Conservation (phyloP, 1,140 invertebrate genomes). For the Papilio aristodemus region DNA sequence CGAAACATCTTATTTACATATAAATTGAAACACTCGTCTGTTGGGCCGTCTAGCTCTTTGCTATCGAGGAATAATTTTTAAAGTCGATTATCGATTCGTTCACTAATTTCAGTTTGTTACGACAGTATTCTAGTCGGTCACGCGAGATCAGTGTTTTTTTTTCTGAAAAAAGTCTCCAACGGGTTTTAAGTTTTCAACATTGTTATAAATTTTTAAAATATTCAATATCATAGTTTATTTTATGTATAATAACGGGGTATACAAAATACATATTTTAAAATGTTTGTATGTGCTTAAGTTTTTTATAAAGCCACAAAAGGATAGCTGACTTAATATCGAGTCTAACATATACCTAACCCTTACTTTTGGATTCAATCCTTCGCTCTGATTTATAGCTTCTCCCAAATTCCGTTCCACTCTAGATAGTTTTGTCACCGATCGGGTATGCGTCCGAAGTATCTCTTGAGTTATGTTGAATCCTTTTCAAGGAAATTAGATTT, state of each 20-base stretch:
- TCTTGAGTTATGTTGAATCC: conserved; percentile 24
- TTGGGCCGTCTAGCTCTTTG: background rate
- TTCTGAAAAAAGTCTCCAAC: too few relatives aligned
- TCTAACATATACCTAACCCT: conserved; percentile 15
- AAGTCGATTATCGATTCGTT: conserved; percentile 5
- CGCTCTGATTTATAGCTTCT: conserved; percentile 25
- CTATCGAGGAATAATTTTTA: conserved; percentile 14
- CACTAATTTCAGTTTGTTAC: background rate
- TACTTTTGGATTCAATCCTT: conserved; percentile 29
- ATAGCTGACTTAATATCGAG: background rate
- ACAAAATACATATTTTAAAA: too few relatives aligned
- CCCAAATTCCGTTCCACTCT: conserved; percentile 20
- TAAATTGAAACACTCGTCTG: conserved; percentile 18
- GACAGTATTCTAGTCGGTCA: too few relatives aligned
- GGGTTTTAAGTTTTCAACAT: too few relatives aligned
- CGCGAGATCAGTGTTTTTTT: too few relatives aligned
- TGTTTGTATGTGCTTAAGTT: too few relatives aligned
- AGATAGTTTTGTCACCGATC: conserved; percentile 31
- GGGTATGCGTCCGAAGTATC: conserved; percentile 11
- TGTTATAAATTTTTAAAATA: too few relatives aligned
- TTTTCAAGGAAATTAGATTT: conserved; percentile 18
- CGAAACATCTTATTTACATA: conserved; percentile 12
- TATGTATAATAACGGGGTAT: too few relatives aligned
- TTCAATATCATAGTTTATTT: too few relatives aligned
- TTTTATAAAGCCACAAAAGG: background rate